These are phyloP conservation scores for Cephus nigrinus DNA, from an alignment of 2,888 invertebrate species.

Conservation along the genomic window DNA sequence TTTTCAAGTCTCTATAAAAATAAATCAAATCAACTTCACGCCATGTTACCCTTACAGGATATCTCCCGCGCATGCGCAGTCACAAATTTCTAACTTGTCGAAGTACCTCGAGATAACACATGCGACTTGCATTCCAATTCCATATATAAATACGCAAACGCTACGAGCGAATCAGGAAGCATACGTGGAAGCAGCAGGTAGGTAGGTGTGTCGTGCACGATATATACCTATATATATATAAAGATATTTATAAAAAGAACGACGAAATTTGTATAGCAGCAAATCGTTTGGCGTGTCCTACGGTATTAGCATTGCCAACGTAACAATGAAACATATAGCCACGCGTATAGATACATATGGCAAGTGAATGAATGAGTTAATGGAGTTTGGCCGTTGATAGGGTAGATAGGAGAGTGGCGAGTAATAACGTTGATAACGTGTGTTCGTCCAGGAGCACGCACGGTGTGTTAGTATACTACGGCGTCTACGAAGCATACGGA, in stretches of 20 bases:
- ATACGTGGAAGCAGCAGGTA: not conserved
- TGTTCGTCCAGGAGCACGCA: constrained; percentile 7
- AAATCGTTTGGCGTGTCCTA: not conserved
- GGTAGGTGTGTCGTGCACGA: not conserved
- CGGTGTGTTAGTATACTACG: constrained; percentile 2
- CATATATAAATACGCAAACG: not conserved
- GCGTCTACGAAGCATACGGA: not conserved
- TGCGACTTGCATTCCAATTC: not conserved
- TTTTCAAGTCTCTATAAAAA: not conserved
- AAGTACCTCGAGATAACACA: not conserved
- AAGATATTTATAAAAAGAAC: no score
- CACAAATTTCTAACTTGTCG: not conserved
- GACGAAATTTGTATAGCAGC: not conserved
- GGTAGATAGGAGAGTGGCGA: constrained; percentile 20
- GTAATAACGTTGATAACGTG: constrained; percentile 16
- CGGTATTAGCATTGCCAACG: not conserved
- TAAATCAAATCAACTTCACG: not conserved
- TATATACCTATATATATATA: not conserved
- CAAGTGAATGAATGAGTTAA: constrained; percentile 47
- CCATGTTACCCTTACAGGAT: no score
- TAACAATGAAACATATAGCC: not conserved
- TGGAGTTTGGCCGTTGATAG: constrained; percentile 47
- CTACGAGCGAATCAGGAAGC: not conserved
- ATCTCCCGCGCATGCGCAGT: not conserved
- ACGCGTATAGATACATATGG: not conserved